phyloP scores from a whole-genome alignment of 2,888 invertebrate species.

The Morpho achilles region DNA sequence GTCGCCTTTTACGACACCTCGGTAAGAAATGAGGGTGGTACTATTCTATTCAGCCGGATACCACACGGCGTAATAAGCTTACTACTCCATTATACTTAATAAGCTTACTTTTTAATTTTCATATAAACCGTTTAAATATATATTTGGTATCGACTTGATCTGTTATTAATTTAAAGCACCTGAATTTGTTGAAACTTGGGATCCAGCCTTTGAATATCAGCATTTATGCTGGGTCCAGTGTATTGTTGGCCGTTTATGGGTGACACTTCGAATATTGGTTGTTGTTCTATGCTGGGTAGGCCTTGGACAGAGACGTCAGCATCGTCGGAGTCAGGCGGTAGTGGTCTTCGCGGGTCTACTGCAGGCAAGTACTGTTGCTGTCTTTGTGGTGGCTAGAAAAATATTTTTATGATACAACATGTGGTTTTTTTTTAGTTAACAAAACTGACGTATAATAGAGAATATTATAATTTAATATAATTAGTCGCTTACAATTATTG shows the following conservation, averaged over 20 bases:
- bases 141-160: too few relatives aligned
- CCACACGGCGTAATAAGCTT: too few relatives aligned
- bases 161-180: constrained; percentile 33
- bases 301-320: constrained; percentile 67
- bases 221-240: constrained; percentile 52
- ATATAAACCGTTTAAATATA: too few relatives aligned
- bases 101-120: too few relatives aligned
- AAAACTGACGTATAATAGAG: too few relatives aligned
- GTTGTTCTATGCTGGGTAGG: constrained; percentile 56
- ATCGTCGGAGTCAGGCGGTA: constrained; percentile 39
- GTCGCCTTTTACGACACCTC: too few relatives aligned
- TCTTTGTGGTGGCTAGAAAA: constrained; percentile 29
- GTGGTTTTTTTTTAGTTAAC: too few relatives aligned
- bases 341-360: constrained; percentile 49
- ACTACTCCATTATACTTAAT: too few relatives aligned
- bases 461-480: too few relatives aligned
- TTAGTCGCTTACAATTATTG: too few relatives aligned
- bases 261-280: constrained; percentile 58
- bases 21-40: too few relatives aligned
- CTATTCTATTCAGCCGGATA: too few relatives aligned
- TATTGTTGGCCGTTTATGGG: constrained; percentile 64
- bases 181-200: constrained; percentile 51
- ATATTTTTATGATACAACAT: background rate
- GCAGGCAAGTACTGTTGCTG: constrained; percentile 52
- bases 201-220: constrained; percentile 54